phyloP scores from a whole-genome alignment of 1,140 invertebrate species.

The Scaptomyza hsui region DNA sequence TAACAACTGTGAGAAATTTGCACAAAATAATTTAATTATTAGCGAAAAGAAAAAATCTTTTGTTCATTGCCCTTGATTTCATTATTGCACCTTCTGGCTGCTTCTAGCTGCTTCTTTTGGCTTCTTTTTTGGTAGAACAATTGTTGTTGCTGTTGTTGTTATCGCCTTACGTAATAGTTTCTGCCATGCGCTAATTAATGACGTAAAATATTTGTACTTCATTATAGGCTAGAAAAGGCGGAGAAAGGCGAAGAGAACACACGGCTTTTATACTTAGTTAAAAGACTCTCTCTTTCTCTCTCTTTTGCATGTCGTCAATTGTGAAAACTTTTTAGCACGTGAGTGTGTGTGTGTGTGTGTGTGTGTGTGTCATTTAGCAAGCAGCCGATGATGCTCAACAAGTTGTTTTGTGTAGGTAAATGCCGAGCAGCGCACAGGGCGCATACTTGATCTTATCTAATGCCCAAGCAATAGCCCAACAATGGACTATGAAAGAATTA shows the following conservation, averaged over 20 bases:
- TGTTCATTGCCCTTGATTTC: slow-evolving; percentile 21
- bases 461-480: slow-evolving; percentile 32
- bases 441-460: slow-evolving; percentile 58
- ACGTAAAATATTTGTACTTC: slow-evolving; percentile 79
- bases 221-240: no score
- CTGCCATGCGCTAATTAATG: slow-evolving; percentile 71
- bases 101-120: background rate
- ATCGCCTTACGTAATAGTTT: slow-evolving; percentile 75
- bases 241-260: slow-evolving; percentile 1
- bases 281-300: background rate
- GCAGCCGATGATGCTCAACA: slow-evolving; percentile 49
- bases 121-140: slow-evolving; percentile 70
- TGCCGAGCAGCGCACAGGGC: slow-evolving; percentile 13
- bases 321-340: slow-evolving; percentile 71
- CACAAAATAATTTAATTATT: slow-evolving; percentile 77
- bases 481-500: no score
- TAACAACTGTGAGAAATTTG: slow-evolving; percentile 68
- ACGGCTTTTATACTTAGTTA: background rate
- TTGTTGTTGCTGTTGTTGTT: slow-evolving; percentile 52
- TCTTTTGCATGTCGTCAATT: slow-evolving; percentile 68
- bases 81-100: slow-evolving; percentile 36
- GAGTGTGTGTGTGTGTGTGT: slow-evolving; percentile 21
- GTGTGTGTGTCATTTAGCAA: slow-evolving; percentile 11
- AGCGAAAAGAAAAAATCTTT: slow-evolving; percentile 38
- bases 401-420: slow-evolving; percentile 49